A percentile compares a stretch with the other conserved stretches of the same genome.
These are phyloP conservation scores for Xenopus laevis DNA, from an alignment of 2,113 vertebrate genomes.

Conservation along the genomic window DNA sequence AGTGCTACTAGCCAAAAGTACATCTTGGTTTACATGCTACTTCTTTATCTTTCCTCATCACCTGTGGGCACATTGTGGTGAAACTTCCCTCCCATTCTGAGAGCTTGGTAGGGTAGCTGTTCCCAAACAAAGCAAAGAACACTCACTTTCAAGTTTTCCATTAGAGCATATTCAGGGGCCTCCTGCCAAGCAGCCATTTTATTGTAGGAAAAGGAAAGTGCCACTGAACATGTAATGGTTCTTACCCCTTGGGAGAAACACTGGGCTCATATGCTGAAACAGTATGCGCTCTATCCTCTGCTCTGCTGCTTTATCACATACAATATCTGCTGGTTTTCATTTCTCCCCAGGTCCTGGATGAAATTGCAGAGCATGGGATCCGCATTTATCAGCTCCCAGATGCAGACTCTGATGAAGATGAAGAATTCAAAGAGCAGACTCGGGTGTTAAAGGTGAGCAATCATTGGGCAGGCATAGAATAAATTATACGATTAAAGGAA, in stretches of 20 bases:
- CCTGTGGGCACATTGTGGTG: background rate
- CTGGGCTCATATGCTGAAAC: background rate
- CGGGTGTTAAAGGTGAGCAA: slow-evolving; percentile 78
- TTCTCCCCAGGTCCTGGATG: slow-evolving; percentile 77
- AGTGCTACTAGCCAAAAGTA: background rate
- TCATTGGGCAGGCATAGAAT: too few relatives aligned
- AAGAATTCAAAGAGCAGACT: slow-evolving; percentile 93
- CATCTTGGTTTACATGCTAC: background rate
- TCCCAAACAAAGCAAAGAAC: slow-evolving; percentile 18
- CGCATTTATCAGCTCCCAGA: slow-evolving; percentile 88
- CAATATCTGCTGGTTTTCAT: background rate
- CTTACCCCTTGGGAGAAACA: background rate
- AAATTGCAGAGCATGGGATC: slow-evolving; percentile 87
- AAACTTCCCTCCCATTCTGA: slow-evolving; percentile 5
- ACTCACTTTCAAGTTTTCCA: background rate
- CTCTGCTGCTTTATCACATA: too few relatives aligned
- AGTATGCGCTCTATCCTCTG: background rate
- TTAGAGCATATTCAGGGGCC: background rate
- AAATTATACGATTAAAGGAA: too few relatives aligned
- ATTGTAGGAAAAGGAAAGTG: slow-evolving; percentile 8
- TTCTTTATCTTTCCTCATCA: background rate
- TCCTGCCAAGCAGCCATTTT: slow-evolving; percentile 6
- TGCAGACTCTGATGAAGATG: slow-evolving; percentile 90
- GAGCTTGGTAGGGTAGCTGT: slow-evolving; percentile 2
- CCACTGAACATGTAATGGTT: background rate